phyloP scores from a whole-genome alignment of 2,888 invertebrate species.

The Carabus problematicus region DNA sequence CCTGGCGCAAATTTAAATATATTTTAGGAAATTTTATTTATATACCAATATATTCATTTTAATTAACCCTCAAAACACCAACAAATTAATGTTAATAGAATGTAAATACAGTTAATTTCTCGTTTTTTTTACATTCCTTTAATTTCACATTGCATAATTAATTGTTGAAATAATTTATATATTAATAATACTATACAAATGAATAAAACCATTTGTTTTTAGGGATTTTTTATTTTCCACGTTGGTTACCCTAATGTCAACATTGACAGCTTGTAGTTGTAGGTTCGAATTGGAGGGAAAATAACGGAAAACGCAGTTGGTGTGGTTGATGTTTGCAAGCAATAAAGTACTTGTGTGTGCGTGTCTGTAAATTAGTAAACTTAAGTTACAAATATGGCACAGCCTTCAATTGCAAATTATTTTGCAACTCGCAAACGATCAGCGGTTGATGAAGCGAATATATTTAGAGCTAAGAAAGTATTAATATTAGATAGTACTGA shows the following conservation, averaged over 20 bases:
- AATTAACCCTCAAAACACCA: too few relatives aligned
- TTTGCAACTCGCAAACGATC: conserved; percentile 79
- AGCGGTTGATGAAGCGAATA: conserved; percentile 70
- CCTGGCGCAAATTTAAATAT: too few relatives aligned
- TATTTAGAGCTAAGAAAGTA: conserved; percentile 62
- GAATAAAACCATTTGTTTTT: background rate
- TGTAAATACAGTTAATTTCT: background rate
- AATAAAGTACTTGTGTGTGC: conserved; percentile 42
- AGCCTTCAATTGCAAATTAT: conserved; percentile 77
- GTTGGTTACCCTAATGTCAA: background rate
- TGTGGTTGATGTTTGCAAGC: conserved; percentile 45
- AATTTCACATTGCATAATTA: background rate
- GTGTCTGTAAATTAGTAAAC: conserved; percentile 39
- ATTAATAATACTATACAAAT: background rate
- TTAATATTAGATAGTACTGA: conserved; percentile 54
- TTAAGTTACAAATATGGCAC: conserved; percentile 67
- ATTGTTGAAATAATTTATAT: conserved; percentile 24
- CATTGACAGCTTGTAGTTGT: conserved; percentile 1
- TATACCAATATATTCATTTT: too few relatives aligned
- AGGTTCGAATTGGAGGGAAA: conserved; percentile 50
- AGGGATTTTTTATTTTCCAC: background rate
- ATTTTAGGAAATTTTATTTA: too few relatives aligned
- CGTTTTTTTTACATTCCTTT: background rate
- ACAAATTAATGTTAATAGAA: background rate
- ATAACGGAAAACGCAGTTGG: conserved; percentile 49